Percentiles rank a stretch among this genome's conserved stretches.
phyloP scores from a whole-genome alignment of 2,113 vertebrate species.

The Sander lucioperca region DNA sequence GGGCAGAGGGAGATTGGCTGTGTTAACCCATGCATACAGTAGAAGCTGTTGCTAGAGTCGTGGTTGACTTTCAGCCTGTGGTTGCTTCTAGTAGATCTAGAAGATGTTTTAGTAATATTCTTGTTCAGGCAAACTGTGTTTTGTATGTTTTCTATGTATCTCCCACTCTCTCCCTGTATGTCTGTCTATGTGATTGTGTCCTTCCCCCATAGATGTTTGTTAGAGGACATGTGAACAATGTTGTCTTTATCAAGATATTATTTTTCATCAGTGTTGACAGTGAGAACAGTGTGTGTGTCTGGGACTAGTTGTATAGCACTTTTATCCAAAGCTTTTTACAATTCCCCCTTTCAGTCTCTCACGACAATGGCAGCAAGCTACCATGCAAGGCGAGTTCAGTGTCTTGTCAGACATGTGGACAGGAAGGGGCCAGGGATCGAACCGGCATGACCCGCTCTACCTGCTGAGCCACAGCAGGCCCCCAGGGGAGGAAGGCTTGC shows the following conservation, averaged over 20 bases:
- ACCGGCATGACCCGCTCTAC: neutral
- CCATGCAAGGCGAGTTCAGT: neutral
- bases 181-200: neutral
- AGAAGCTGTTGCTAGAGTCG: neutral
- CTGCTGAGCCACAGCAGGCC: neutral
- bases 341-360: neutral
- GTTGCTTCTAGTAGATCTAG: neutral
- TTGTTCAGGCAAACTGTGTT: no score
- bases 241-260: conserved; percentile 13
- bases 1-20: neutral
- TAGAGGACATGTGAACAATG: neutral
- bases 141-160: neutral
- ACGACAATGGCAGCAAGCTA: neutral
- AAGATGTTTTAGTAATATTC: neutral
- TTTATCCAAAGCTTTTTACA: conserved; percentile 10
- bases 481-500: neutral
- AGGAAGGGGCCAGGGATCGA: neutral
- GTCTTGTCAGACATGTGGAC: neutral
- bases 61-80: neutral
- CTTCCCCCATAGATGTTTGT: neutral
- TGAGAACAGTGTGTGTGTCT: conserved; percentile 3
- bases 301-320: neutral
- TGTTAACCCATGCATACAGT: neutral
- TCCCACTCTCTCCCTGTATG: neutral
- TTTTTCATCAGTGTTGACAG: conserved; percentile 14